Conservation (phyloP, 2,797 vertebrate species). For the Rallus crepitans region DNA sequence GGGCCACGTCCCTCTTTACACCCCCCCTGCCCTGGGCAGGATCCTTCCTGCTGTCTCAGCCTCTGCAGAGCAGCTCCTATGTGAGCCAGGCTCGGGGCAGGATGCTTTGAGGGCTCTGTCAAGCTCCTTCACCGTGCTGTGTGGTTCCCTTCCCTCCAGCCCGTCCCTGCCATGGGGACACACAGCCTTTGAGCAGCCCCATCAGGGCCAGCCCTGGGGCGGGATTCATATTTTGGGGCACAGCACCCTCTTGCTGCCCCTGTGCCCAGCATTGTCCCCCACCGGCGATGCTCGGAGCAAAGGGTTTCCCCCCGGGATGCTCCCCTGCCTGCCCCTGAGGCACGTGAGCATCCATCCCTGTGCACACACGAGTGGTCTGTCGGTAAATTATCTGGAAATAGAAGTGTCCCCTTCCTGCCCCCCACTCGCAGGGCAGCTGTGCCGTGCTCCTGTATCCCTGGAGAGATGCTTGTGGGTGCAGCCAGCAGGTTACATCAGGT, state of each 20-base stretch:
- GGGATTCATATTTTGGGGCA: background rate
- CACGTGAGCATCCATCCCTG: no score
- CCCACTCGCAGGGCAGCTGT: rapidly evolving
- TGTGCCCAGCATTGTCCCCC: rapidly evolving
- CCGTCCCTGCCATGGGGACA: background rate
- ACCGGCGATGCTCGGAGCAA: rapidly evolving
- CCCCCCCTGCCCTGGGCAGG: background rate
- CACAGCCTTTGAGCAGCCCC: background rate
- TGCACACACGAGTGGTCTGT: rapidly evolving
- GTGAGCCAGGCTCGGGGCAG: rapidly evolving
- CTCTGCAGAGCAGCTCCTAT: background rate
- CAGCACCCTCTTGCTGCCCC: rapidly evolving
- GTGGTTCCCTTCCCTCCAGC: background rate
- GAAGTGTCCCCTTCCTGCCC: background rate
- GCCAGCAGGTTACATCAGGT: background rate
- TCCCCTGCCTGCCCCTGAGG: background rate
- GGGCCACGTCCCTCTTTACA: background rate
- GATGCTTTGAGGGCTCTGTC: background rate
- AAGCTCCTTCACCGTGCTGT: background rate
- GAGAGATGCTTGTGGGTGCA: background rate
- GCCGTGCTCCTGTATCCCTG: rapidly evolving
- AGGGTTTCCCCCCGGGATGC: background rate
- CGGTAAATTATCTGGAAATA: background rate
- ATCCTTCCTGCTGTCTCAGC: background rate
- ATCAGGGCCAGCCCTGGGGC: background rate